Evolutionary conservation across 2,113 vertebrate genomes (phyloP).

Genomic region (Phaetusa simplex): DNA sequence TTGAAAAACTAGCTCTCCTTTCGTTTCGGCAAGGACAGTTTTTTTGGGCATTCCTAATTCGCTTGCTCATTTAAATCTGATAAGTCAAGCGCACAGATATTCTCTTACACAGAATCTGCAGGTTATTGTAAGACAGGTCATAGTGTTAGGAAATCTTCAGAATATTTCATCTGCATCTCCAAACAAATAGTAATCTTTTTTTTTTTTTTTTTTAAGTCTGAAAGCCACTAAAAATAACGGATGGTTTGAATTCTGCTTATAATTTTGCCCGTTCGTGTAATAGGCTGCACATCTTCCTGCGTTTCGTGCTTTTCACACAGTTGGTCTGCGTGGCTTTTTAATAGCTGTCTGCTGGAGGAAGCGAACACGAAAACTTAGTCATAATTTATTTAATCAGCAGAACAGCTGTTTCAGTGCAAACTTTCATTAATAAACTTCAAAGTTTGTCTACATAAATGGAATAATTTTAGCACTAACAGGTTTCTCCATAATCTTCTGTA

Average conservation of each 20-base stretch:
- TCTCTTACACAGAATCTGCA: background rate
- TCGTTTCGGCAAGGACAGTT: background rate
- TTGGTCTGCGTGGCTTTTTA: background rate
- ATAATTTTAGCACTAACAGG: background rate
- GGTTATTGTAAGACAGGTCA: background rate
- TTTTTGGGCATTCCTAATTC: background rate
- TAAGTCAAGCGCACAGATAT: background rate
- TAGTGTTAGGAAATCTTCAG: background rate
- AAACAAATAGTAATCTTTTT: background rate
- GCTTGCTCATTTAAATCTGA: background rate
- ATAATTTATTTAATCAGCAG: slow-evolving; percentile 32
- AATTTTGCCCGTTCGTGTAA: background rate
- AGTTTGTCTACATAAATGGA: background rate
- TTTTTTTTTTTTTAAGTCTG: background rate
- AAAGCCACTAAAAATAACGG: background rate
- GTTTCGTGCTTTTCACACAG: background rate
- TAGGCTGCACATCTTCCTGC: background rate
- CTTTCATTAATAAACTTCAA: slow-evolving; percentile 35
- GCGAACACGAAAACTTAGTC: background rate
- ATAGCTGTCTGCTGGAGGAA: background rate
- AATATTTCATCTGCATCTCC: background rate
- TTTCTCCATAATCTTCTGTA: background rate
- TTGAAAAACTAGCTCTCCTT: background rate
- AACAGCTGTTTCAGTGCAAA: slow-evolving; percentile 26
- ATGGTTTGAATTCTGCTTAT: background rate